Conservation (phyloP, 1,140 invertebrate species). For the Lordiphosa collinella region DNA sequence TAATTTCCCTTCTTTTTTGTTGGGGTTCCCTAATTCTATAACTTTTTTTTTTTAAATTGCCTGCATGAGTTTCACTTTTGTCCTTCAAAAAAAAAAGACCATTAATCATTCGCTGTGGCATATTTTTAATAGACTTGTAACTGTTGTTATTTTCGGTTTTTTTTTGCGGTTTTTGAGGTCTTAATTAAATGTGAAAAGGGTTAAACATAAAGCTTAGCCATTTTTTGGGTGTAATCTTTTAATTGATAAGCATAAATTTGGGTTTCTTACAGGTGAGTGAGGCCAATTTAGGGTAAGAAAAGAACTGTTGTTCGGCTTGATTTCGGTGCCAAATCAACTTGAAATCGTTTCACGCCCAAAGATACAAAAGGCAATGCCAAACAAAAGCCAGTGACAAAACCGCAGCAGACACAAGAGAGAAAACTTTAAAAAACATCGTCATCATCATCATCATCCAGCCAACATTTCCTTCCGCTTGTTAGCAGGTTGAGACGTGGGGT, state of each 20-base stretch:
- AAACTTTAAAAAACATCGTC: slow-evolving; percentile 46
- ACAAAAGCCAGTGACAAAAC: slow-evolving; percentile 38
- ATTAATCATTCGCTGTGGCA: slow-evolving; percentile 64
- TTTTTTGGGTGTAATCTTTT: slow-evolving; percentile 59
- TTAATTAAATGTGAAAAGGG: slow-evolving; percentile 64
- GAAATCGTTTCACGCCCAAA: slow-evolving; percentile 46
- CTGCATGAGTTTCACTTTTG: slow-evolving; percentile 47
- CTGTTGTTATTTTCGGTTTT: slow-evolving; percentile 21
- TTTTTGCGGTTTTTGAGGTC: not conserved
- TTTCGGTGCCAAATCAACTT: slow-evolving; percentile 39
- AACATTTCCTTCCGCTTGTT: slow-evolving; percentile 56
- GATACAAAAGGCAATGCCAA: slow-evolving; percentile 31
- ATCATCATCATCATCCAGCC: slow-evolving; percentile 47
- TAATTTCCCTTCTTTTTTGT: slow-evolving; percentile 34
- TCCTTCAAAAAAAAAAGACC: slow-evolving; percentile 45
- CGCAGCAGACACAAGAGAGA: slow-evolving; percentile 31
- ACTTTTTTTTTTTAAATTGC: slow-evolving; percentile 5
- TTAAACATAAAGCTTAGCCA: slow-evolving; percentile 16
- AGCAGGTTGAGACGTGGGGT: slow-evolving; percentile 5
- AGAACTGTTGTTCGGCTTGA: not conserved
- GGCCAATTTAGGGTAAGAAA: slow-evolving; percentile 3
- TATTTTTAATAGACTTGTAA: slow-evolving; percentile 75
- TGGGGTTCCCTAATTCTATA: slow-evolving; percentile 2
- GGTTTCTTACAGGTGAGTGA: slow-evolving; percentile 54
- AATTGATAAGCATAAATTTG: slow-evolving; percentile 65